These are phyloP conservation scores for Lipophrys pholis DNA, from an alignment of 2,113 vertebrate genomes.

Conservation along the genomic window DNA sequence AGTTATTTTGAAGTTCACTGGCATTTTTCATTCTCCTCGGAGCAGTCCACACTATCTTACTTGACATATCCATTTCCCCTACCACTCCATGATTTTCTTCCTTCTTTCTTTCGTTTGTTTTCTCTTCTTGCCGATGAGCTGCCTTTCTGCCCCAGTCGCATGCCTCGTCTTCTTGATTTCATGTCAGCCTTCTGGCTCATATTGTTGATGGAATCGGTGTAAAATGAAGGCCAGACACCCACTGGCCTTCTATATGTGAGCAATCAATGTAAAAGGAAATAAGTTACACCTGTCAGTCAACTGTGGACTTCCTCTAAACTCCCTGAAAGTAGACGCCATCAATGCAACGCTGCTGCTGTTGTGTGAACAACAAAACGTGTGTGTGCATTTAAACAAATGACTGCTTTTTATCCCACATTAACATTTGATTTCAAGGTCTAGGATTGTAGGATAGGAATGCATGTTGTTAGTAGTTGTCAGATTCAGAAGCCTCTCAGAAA, in stretches of 20 bases:
- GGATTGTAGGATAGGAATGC: not conserved
- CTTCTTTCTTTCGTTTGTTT: not conserved
- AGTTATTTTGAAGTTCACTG: slow-evolving; percentile 7
- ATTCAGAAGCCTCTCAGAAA: not conserved
- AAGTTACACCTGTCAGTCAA: not conserved
- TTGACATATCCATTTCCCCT: not conserved
- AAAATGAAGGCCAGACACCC: not conserved
- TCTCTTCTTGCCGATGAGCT: not conserved
- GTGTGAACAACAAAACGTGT: not conserved
- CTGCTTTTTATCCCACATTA: not conserved
- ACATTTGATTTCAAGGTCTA: not conserved
- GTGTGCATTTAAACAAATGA: not conserved
- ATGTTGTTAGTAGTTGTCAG: not conserved
- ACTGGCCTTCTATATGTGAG: not conserved
- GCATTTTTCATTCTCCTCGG: not conserved
- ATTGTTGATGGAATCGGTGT: not conserved
- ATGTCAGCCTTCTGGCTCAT: not conserved
- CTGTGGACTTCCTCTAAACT: not conserved
- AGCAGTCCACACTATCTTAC: not conserved
- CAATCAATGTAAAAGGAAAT: slow-evolving; percentile 1
- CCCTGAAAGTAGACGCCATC: not conserved
- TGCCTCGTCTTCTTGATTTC: not conserved
- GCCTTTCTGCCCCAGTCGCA: not conserved
- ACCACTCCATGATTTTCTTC: not conserved
- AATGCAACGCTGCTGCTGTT: not conserved